These are phyloP conservation scores for Beroe forskalii DNA, from an alignment of 37 sponge, comb jelly and placozoan genomes.

Conservation along the genomic window DNA sequence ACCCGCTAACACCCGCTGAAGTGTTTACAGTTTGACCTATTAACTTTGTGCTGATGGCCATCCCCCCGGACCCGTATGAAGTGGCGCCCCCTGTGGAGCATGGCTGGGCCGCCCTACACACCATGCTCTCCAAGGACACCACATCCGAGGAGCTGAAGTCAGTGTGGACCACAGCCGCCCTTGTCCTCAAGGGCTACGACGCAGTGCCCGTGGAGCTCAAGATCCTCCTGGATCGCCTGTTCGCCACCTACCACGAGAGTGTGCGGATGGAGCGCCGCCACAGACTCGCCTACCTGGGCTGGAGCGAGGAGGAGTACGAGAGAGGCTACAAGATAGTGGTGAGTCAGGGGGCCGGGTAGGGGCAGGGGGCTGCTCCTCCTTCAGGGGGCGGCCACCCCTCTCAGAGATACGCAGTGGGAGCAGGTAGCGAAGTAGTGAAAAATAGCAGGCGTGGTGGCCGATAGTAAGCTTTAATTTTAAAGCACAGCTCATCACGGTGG, in stretches of 20 bases:
- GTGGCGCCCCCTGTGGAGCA: constrained; percentile 59
- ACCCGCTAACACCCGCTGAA: no score
- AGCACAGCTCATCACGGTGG: no score
- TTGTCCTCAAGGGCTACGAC: constrained; percentile 57
- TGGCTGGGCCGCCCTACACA: constrained; percentile 51
- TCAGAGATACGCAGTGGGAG: constrained; percentile 19
- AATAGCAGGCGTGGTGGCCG: neutral
- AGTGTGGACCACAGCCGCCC: constrained; percentile 57
- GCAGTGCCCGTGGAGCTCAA: constrained; percentile 54
- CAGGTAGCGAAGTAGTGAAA: constrained; percentile 29
- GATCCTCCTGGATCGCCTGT: constrained; percentile 54
- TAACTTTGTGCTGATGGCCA: constrained; percentile 56
- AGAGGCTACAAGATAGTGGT: constrained; percentile 61
- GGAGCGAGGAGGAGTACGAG: constrained; percentile 63
- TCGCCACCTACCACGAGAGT: constrained; percentile 61
- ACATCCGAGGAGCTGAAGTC: constrained; percentile 55
- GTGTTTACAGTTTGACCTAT: constrained; percentile 60
- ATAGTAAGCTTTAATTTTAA: neutral
- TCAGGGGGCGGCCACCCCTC: constrained; percentile 18
- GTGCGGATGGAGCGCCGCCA: constrained; percentile 36
- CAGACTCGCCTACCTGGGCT: constrained; percentile 51
- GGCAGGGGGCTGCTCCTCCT: neutral
- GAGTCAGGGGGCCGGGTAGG: constrained; percentile 20
- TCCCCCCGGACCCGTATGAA: constrained; percentile 18
- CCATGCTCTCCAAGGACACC: constrained; percentile 49